These are phyloP conservation scores for Corythucha ciliata DNA, from an alignment of 2,888 invertebrate genomes.

Conservation along the genomic window DNA sequence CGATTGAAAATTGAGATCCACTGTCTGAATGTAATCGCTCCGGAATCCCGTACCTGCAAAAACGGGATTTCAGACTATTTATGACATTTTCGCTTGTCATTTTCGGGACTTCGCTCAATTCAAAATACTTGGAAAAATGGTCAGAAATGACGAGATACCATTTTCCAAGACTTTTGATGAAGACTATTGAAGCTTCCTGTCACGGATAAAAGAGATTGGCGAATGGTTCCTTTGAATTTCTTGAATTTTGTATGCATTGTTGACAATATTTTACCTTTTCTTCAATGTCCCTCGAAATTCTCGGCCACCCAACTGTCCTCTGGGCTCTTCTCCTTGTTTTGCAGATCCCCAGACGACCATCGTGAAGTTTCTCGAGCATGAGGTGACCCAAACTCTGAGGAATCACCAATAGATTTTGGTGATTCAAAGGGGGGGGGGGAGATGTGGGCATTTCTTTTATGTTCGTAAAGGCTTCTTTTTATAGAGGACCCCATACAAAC, in stretches of 20 bases:
- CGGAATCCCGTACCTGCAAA: constrained; percentile 12
- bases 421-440: too few relatives aligned
- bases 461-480: constrained; percentile 14
- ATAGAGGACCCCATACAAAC: constrained; percentile 10
- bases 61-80: too few relatives aligned
- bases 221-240: constrained; percentile 16
- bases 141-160: constrained; percentile 13
- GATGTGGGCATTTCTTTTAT: constrained; percentile 15
- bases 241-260: constrained; percentile 13
- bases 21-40: constrained; percentile 4
- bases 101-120: constrained; percentile 4
- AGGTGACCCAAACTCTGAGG: too few relatives aligned
- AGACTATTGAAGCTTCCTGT: constrained; percentile 12
- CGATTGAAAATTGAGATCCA: constrained; percentile 11
- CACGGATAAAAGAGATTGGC: constrained; percentile 16
- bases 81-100: constrained; percentile 9
- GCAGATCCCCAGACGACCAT: constrained; percentile 15
- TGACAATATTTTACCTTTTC: constrained; percentile 11
- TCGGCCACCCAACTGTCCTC: constrained; percentile 18
- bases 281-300: constrained; percentile 15
- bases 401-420: too few relatives aligned
- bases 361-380: too few relatives aligned
- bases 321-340: constrained; percentile 10
- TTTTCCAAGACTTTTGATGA: too few relatives aligned
- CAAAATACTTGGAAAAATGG: constrained; percentile 18